Percentiles rank a stretch among this genome's conserved stretches.
phyloP scores from a whole-genome alignment of 2,113 vertebrate species.

The Carassius gibelio region DNA sequence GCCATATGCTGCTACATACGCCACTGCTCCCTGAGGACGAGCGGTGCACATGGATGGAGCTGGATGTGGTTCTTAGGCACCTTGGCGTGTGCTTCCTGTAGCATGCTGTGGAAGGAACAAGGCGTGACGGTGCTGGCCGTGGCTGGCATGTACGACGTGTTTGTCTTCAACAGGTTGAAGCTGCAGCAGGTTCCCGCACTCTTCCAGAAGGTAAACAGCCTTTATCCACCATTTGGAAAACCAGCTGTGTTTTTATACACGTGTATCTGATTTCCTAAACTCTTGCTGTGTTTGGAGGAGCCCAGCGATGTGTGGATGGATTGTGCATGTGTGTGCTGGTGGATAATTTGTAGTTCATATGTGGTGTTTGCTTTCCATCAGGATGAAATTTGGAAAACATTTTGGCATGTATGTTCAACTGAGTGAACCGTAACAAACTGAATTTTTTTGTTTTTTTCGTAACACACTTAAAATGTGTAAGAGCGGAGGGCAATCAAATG shows the following conservation, averaged over 20 bases:
- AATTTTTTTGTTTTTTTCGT: slow-evolving; percentile 16
- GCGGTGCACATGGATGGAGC: slow-evolving; percentile 72
- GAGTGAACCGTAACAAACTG: slow-evolving; percentile 46
- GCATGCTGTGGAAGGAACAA: slow-evolving; percentile 99
- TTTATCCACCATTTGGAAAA: not conserved
- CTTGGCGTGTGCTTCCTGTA: slow-evolving; percentile 86
- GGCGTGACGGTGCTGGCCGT: slow-evolving; percentile 94
- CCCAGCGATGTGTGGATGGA: slow-evolving; percentile 21
- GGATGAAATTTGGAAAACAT: slow-evolving; percentile 58
- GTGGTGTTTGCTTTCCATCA: slow-evolving; percentile 61
- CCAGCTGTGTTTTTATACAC: slow-evolving; percentile 11
- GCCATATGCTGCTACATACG: slow-evolving; percentile 90
- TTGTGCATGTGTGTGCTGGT: slow-evolving; percentile 38
- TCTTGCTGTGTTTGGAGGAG: not conserved
- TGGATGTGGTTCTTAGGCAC: slow-evolving; percentile 89
- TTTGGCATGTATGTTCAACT: slow-evolving; percentile 62
- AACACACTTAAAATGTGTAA: slow-evolving; percentile 47
- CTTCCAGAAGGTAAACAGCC: slow-evolving; percentile 85
- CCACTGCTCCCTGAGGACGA: slow-evolving; percentile 81
- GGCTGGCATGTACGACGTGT: slow-evolving; percentile 90
- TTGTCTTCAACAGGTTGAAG: slow-evolving; percentile 88
- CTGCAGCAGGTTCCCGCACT: slow-evolving; percentile 82
- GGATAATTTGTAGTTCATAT: slow-evolving; percentile 31
- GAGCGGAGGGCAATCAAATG: slow-evolving; percentile 40
- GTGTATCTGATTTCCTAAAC: slow-evolving; percentile 47